A percentile compares a stretch with the other conserved stretches of the same genome.
Evolutionary conservation across 2,888 invertebrate genomes (phyloP).

Genomic region (Oeneis ivallda): DNA sequence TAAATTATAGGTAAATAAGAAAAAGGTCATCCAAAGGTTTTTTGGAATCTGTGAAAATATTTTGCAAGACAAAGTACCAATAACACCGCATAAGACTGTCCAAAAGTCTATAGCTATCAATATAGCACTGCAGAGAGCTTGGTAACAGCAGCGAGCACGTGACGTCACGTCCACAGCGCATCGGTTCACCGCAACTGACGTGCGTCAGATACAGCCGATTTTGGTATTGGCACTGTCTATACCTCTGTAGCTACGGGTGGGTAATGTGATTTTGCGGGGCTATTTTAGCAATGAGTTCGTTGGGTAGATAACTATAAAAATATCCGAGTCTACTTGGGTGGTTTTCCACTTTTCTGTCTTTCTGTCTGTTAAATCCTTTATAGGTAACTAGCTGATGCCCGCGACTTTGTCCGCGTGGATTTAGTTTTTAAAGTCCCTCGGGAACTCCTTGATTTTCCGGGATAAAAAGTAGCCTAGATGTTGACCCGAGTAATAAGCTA

Average conservation of each 20-base stretch:
- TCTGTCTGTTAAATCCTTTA: no score
- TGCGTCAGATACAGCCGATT: slow-evolving; percentile 46
- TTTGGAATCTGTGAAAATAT: background rate
- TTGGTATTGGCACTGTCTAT: slow-evolving; percentile 43
- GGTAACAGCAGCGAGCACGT: slow-evolving; percentile 45
- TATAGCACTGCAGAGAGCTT: slow-evolving; percentile 20
- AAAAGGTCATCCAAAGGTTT: no score
- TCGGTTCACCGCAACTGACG: slow-evolving; percentile 53
- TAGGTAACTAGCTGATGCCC: no score
- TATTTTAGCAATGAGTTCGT: background rate
- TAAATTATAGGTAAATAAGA: no score
- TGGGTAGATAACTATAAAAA: no score
- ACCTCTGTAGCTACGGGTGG: slow-evolving; percentile 8
- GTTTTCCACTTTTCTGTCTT: no score
- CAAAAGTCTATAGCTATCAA: slow-evolving; percentile 11
- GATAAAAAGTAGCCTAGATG: no score
- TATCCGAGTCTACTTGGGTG: no score
- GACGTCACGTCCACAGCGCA: slow-evolving; percentile 50
- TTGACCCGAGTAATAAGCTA: no score
- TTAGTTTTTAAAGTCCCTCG: no score
- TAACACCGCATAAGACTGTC: background rate
- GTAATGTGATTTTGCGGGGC: slow-evolving; percentile 21
- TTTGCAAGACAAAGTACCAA: background rate
- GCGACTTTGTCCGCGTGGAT: no score
- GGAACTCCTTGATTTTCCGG: no score